Evolutionary conservation across 2,113 vertebrate genomes (phyloP), one percentile per base, ranked within the genome.

Genomic region (Carettochelys insculpta): DNA sequence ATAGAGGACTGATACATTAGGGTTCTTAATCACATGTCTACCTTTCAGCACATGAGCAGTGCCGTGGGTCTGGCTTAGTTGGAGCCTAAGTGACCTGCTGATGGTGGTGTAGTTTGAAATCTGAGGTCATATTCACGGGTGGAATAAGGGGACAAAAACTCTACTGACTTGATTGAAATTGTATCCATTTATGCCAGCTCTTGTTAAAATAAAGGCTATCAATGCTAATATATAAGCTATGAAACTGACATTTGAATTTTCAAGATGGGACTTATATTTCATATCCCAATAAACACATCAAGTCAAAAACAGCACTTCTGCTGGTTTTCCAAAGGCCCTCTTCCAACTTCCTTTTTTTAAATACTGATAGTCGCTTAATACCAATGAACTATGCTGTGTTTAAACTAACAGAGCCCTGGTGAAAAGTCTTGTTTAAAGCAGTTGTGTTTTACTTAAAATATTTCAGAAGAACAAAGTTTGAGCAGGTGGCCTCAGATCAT

Each of bases 361-460:
- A 87, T 50, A 82, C 47, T 84, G 78, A 29, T 47, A 48, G 79
- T 50, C 73, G 81, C 19, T 85, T 41, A 79, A 75, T 78, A 73
- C 88, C 81, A 76, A 1, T 14, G 65, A 71, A 90, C 83, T 77
- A 29, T 41, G 56, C 93, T 94, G 68, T 48, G 52, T 92, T 92
- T 94, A 56, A 86, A 17, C 77, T 61, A 82, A 82, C 43, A 82
- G 45, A 77, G 34, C 85, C 87, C 79, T 85, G 73, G 89, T 92
- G 41, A 82, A 95, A 96, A 93, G 19, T 71, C 16, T 89, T 92
- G 82, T 79, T 93, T 93, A 77, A 78, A 87, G 73, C 88, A 45
- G 13, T 88, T 50, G 6, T 93, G 34, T 95, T n/a, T 95, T 97
- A 88, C 80, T 94, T 92, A 95, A 95, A 51, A 76, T 87, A 71